These are phyloP conservation scores for Synchiropus splendidus DNA, from an alignment of 2,113 vertebrate species.

Conservation along the genomic window DNA sequence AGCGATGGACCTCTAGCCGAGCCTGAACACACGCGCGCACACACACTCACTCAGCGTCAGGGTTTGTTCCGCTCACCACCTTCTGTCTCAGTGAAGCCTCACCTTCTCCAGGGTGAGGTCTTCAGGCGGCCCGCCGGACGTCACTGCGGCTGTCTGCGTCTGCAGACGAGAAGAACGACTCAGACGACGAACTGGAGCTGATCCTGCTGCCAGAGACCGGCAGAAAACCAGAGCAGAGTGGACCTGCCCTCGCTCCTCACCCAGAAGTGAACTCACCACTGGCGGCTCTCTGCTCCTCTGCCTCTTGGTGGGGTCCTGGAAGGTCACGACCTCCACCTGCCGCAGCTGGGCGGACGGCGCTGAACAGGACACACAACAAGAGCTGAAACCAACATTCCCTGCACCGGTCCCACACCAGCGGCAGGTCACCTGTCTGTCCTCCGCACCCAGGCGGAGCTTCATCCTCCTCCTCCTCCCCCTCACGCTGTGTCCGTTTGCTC, in stretches of 20 bases:
- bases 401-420: too few relatives aligned
- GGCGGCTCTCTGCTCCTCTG: slow-evolving; percentile 18
- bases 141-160: slow-evolving; percentile 45
- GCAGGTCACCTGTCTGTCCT: too few relatives aligned
- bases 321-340: slow-evolving; percentile 68
- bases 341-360: not conserved
- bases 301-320: slow-evolving; percentile 68
- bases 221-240: not conserved
- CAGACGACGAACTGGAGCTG: not conserved
- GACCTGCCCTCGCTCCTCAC: too few relatives aligned
- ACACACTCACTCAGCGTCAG: not conserved
- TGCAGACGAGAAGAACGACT: slow-evolving; percentile 17
- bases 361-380: not conserved
- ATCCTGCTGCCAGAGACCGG: not conserved
- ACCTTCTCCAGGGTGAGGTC: slow-evolving; percentile 86
- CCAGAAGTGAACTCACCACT: slow-evolving; percentile 10
- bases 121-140: slow-evolving; percentile 38
- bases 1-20: slow-evolving; percentile 88
- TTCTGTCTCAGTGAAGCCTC: slow-evolving; percentile 8
- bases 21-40: slow-evolving; percentile 60
- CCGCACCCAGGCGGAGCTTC: slow-evolving; percentile 1
- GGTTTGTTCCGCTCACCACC: not conserved
- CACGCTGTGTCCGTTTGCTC: slow-evolving; percentile 27
- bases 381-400: not conserved
- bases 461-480: slow-evolving; percentile 22